Conservation (phyloP, 2,888 invertebrate genomes). For the Campaea margaritaria region DNA sequence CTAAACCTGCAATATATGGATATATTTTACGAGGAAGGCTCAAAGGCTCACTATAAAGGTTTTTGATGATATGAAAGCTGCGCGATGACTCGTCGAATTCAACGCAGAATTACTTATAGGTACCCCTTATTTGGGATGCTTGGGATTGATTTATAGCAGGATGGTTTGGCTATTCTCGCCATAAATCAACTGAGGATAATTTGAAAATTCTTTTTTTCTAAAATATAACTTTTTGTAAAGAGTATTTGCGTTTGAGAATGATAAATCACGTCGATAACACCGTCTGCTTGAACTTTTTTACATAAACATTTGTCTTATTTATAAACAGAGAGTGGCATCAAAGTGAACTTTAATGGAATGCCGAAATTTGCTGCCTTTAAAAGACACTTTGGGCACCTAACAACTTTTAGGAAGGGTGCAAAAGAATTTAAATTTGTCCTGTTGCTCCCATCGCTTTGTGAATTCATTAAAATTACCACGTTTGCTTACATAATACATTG, state of each 20-base stretch:
- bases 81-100: constrained; percentile 43
- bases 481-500: constrained; percentile 3
- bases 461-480: constrained; percentile 15
- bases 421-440: constrained; percentile 27
- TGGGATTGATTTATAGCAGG: constrained; percentile 50
- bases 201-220: constrained; percentile 15
- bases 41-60: constrained; percentile 26
- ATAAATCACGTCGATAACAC: constrained; percentile 11
- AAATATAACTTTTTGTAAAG: constrained; percentile 5
- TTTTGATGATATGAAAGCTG: constrained; percentile 19
- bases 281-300: constrained; percentile 5
- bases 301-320: constrained; percentile 12
- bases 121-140: constrained; percentile 28
- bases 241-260: constrained; percentile 20
- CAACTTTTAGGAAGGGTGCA: constrained; percentile 19
- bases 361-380: constrained; percentile 13
- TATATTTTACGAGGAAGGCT: constrained; percentile 39
- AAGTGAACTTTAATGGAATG: constrained; percentile 21
- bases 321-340: constrained; percentile 13
- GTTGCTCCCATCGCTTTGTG: constrained; percentile 10
- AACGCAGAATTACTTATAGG: constrained; percentile 32
- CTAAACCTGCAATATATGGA: constrained; percentile 37
- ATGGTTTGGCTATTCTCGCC: constrained; percentile 41
- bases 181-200: constrained; percentile 46
- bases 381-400: constrained; percentile 9